Percentiles rank a stretch among this genome's conserved stretches.
These are phyloP conservation scores for Mythimna pallens DNA, from an alignment of 2,888 invertebrate species.

Conservation along the genomic window DNA sequence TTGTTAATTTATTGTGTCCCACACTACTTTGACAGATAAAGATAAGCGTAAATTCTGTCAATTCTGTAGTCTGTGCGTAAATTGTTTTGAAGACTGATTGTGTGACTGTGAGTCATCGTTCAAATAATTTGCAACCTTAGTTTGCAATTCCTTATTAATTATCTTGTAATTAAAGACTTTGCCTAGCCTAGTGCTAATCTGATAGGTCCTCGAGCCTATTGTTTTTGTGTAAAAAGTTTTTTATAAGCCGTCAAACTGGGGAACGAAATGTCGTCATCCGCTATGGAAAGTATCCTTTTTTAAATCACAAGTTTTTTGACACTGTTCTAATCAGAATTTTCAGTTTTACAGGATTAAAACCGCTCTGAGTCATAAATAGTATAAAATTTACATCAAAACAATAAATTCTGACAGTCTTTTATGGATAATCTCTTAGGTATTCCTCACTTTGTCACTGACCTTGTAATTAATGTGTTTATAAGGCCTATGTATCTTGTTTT, in stretches of 20 bases:
- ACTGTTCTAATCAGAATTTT: conserved; percentile 41
- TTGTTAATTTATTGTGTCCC: background rate
- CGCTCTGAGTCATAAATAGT: background rate
- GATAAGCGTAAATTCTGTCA: conserved; percentile 43
- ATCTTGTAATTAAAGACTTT: conserved; percentile 30
- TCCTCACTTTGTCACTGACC: conserved; percentile 41
- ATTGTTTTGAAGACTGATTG: conserved; percentile 60
- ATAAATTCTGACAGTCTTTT: background rate
- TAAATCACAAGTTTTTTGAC: conserved; percentile 50
- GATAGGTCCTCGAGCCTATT: conserved; percentile 64
- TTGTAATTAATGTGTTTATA: conserved; percentile 14
- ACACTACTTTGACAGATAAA: conserved; percentile 49
- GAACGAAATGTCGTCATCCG: conserved; percentile 96
- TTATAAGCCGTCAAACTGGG: conserved; percentile 92
- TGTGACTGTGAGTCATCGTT: conserved; percentile 66
- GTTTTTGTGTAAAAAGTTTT: conserved; percentile 71
- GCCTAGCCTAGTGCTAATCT: conserved; percentile 60
- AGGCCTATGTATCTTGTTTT: background rate
- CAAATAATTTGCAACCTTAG: conserved; percentile 41
- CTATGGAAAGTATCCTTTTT: conserved; percentile 98
- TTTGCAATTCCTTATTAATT: conserved; percentile 37
- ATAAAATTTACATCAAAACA: background rate
- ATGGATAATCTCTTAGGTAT: conserved; percentile 59
- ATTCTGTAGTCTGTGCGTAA: conserved; percentile 32
- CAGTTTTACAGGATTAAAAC: conserved; percentile 21